Base-by-base conservation (phyloP, 2,888 invertebrate genomes). In the Leptothorax acervorum region DNA sequence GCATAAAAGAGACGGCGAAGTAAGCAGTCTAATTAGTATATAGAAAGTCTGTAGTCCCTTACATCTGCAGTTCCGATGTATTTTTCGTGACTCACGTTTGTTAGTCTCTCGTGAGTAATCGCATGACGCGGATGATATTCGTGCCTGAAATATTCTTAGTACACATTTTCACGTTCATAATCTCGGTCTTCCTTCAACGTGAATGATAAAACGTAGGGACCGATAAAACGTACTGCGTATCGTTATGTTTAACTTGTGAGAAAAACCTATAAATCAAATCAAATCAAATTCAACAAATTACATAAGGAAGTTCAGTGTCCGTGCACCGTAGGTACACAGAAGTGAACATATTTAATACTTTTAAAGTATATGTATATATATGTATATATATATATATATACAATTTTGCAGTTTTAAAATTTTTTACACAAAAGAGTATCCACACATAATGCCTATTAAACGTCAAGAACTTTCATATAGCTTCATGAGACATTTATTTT, bases 271-370 rank as follows among this genome's bases (percentile, higher is more conserved):
- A 23, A 23, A 39, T n/a, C 3, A 78, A 28, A 31, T 31, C 9
- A 28, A 11, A 68, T n/a, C 42, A 42, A 39, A 31, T 31, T 76
- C 28, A n/a, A 53, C 11, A 51, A 42, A n/a, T 65, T 76, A 68
- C 11, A 42, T 53, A 42, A 68, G 39, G 6, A 39, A 65, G 4
- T 18, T 51, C 31, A 62, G 48, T 12, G 9, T 62, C 28, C 0
- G 6, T 42, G 12, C 15, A 31, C 4, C 39, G 18, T 15, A 23
- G 23, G 35, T 35, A 23, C 3, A 18, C 15, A 55, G 1, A 51
- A 78, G 31, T 31, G 18, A 53, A 65, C 11, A 35, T 11, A 45
- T 28, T 35, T 4, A 42, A 12, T 15, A 53, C 23, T 65, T 65
- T 28, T 8, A 3, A 31, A 53, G n/a, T 66, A 76, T 18, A 23